Base-by-base conservation (phyloP, 2,113 vertebrate species). In the Dipodomys ordii region DNA sequence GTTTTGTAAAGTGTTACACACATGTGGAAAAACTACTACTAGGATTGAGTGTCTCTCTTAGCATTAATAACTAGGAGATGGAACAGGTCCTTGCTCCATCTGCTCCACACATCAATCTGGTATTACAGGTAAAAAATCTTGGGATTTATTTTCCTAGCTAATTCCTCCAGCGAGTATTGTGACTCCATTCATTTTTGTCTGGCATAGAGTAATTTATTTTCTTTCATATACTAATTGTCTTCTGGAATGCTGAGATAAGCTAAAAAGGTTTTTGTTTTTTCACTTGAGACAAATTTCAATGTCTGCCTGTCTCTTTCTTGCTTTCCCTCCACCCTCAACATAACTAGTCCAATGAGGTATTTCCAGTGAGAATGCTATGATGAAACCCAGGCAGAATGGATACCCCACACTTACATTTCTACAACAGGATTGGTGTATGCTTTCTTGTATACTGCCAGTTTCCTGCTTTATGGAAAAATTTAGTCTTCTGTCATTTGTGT, bases 301-400 rank as follows among this genome's bases (percentile, higher is more conserved):
- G 16, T 73, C 67, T 12, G 7, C 30, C 72, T 39, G 35, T 46
- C 23, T 81, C 28, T n/a, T 18, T 78, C 46, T 57, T 13, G 6
- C 7, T 18, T 15, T 18, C 27, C 30, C 49, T 46, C 18, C n/a
- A 25, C 85, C 88, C 71, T 88, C 89, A 35, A 44, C 87, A 80
- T 88, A 95, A 79, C 69, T 88, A 93, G 80, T 93, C 89, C 89
- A 95, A 53, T 53, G 91, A 95, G 71, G 81, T 84, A 71, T 87
- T 86, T 95, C 94, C 78, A 83, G 19, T 64, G 69, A 96, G 73
- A 92, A 88, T 22, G 69, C 60, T 12, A 22, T 46, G 35, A 2
- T 2, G 62, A 85, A 86, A 83, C 67, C 87, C 69, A 77, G 12
- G 77, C 65, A 65, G 35, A 81, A 39, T n/a, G 44, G 18, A 8